These are phyloP conservation scores for Stylophora pistillata DNA, from an alignment of 64 coral and sea anemone genomes.

Conservation along the genomic window DNA sequence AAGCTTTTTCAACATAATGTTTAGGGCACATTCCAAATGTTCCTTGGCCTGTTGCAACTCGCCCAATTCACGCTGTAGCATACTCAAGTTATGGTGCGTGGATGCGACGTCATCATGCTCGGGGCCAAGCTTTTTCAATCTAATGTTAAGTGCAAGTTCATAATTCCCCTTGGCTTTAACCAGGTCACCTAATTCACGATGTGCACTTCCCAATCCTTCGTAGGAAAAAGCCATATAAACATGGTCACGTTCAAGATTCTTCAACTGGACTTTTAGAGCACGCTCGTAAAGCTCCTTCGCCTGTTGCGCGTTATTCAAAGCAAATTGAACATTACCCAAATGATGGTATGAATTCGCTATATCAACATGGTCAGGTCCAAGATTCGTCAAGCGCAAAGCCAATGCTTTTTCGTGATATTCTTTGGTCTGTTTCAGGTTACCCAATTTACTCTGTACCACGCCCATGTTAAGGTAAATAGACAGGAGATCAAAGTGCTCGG, in stretches of 20 bases:
- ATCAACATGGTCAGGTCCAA: neutral
- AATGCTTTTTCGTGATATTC: too few relatives aligned
- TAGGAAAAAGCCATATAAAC: neutral
- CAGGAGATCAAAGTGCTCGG: too few relatives aligned
- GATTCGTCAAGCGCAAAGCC: neutral
- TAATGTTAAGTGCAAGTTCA: neutral
- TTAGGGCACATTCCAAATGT: neutral
- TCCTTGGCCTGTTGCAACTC: neutral
- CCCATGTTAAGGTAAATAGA: neutral
- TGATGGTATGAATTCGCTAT: too few relatives aligned
- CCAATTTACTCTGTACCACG: neutral
- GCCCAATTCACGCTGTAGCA: neutral
- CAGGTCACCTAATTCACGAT: neutral
- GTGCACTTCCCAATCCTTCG: neutral
- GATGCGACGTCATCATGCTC: neutral
- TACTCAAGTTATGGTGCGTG: neutral
- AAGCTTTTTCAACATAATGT: conserved; percentile 18
- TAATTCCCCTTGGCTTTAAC: conserved; percentile 9
- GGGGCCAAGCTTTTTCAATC: neutral
- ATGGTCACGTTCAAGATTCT: neutral
- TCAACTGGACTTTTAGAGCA: neutral
- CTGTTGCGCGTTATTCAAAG: neutral
- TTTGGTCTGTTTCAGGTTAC: neutral
- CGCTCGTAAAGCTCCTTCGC: too few relatives aligned
- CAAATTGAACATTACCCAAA: neutral